These are phyloP conservation scores for Nowickia ferox DNA, from an alignment of 2,888 invertebrate species.

Conservation along the genomic window DNA sequence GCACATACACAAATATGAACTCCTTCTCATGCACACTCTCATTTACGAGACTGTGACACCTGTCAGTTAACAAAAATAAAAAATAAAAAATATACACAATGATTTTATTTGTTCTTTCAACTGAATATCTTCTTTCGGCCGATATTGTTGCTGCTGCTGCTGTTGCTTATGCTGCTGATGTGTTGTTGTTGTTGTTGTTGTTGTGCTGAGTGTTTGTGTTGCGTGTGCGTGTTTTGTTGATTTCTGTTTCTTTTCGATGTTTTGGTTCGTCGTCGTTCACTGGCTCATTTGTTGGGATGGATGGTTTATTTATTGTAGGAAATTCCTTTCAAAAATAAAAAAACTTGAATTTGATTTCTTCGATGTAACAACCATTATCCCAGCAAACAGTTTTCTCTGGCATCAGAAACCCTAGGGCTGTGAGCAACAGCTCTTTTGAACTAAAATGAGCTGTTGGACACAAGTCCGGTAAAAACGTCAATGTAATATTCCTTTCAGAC, in stretches of 20 bases:
- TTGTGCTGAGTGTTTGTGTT: not conserved
- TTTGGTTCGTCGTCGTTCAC: not conserved
- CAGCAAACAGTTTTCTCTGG: too few relatives aligned
- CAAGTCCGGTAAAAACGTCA: too few relatives aligned
- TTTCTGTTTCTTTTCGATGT: conserved; percentile 42
- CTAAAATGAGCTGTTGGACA: too few relatives aligned
- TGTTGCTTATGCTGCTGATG: not conserved
- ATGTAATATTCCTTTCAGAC: too few relatives aligned
- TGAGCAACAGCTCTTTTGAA: too few relatives aligned
- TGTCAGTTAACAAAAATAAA: conserved; percentile 61
- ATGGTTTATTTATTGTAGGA: conserved; percentile 60
- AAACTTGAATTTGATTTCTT: conserved; percentile 32
- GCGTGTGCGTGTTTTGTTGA: conserved; percentile 15
- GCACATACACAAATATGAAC: not conserved
- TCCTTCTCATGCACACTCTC: conserved; percentile 7
- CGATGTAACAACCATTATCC: not conserved
- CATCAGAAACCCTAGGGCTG: too few relatives aligned
- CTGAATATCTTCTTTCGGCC: conserved; percentile 57
- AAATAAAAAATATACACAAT: conserved; percentile 53
- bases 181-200: conserved; percentile 10
- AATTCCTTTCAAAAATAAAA: conserved; percentile 47
- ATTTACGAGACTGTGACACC: conserved; percentile 67
- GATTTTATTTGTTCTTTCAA: conserved; percentile 69
- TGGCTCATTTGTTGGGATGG: conserved; percentile 35
- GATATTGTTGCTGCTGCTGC: conserved; percentile 18